These are phyloP conservation scores for Nomia melanderi DNA, from an alignment of 1,140 invertebrate species.

Conservation along the genomic window DNA sequence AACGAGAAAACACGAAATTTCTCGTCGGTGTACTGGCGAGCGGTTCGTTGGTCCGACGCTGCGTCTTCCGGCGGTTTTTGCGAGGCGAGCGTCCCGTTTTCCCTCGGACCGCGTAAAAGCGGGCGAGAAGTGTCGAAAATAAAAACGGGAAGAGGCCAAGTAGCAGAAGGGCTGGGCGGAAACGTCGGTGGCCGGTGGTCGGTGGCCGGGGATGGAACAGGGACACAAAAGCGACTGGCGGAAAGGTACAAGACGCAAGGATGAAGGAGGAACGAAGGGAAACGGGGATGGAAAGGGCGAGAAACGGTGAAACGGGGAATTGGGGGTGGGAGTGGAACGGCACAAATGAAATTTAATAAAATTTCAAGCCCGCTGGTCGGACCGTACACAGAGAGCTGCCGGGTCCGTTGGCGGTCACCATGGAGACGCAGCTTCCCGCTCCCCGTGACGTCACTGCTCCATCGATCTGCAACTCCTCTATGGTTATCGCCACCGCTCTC, in stretches of 20 bases:
- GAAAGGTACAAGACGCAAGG: background rate
- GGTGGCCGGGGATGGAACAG: slow-evolving; percentile 5
- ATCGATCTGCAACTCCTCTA: slow-evolving; percentile 78
- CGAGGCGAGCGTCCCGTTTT: slow-evolving; percentile 6
- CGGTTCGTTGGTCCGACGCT: background rate
- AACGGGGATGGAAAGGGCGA: background rate
- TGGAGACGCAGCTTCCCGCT: slow-evolving; percentile 79
- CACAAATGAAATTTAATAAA: slow-evolving; percentile 80
- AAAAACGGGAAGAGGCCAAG: slow-evolving; percentile 20
- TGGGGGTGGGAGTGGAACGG: slow-evolving; percentile 47
- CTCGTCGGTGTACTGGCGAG: too few relatives aligned
- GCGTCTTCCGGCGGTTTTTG: slow-evolving; percentile 1
- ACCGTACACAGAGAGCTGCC: slow-evolving; percentile 65
- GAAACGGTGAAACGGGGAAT: slow-evolving; percentile 12
- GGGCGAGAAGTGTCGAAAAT: slow-evolving; percentile 27
- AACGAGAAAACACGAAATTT: background rate
- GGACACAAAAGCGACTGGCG: slow-evolving; percentile 19
- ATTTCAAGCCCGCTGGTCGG: slow-evolving; percentile 75
- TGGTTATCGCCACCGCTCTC: slow-evolving; percentile 55
- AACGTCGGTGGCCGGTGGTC: background rate
- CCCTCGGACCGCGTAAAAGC: slow-evolving; percentile 26
- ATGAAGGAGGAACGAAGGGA: background rate
- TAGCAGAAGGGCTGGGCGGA: background rate
- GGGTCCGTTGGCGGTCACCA: slow-evolving; percentile 80
- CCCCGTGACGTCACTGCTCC: slow-evolving; percentile 80